A percentile compares a stretch with the other conserved stretches of the same genome.
Evolutionary conservation across 2,888 invertebrate species (phyloP).

Genomic region (Tanytarsus gracilentus): DNA sequence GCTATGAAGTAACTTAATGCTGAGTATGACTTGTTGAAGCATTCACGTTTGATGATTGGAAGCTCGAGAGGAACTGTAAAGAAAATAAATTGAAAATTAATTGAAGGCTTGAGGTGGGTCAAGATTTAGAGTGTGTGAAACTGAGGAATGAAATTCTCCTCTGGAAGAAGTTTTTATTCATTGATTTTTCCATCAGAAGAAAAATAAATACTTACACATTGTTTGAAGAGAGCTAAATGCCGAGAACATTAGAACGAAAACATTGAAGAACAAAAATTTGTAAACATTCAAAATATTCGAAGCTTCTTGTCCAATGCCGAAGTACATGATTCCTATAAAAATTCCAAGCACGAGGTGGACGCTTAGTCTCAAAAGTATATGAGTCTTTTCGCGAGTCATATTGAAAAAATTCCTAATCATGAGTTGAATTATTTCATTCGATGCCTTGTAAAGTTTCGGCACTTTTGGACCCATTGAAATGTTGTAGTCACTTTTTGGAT

Average conservation of each 20-base stretch:
- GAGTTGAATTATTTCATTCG: conserved; percentile 36
- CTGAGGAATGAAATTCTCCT: too few relatives aligned
- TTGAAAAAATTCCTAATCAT: conserved; percentile 50
- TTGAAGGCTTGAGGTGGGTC: background rate
- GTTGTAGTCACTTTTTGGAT: background rate
- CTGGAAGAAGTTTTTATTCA: too few relatives aligned
- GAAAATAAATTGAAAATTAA: conserved; percentile 31
- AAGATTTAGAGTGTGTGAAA: background rate
- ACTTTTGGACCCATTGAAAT: background rate
- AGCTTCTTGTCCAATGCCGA: conserved; percentile 68
- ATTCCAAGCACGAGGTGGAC: conserved; percentile 69
- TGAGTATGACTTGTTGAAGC: conserved; percentile 86
- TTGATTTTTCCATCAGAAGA: background rate
- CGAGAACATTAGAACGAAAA: conserved; percentile 83
- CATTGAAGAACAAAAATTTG: conserved; percentile 73
- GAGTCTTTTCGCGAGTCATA: conserved; percentile 54
- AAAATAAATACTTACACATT: conserved; percentile 58
- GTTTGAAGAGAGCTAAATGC: conserved; percentile 76
- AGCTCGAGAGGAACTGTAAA: conserved; percentile 72
- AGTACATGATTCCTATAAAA: conserved; percentile 67
- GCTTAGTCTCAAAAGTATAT: conserved; percentile 60
- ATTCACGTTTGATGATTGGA: conserved; percentile 69
- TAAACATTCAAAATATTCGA: conserved; percentile 67
- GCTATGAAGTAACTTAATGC: conserved; percentile 73
- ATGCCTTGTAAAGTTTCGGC: background rate